Base-by-base conservation (phyloP, 2,888 invertebrate genomes). In the Tiliacea citrago region DNA sequence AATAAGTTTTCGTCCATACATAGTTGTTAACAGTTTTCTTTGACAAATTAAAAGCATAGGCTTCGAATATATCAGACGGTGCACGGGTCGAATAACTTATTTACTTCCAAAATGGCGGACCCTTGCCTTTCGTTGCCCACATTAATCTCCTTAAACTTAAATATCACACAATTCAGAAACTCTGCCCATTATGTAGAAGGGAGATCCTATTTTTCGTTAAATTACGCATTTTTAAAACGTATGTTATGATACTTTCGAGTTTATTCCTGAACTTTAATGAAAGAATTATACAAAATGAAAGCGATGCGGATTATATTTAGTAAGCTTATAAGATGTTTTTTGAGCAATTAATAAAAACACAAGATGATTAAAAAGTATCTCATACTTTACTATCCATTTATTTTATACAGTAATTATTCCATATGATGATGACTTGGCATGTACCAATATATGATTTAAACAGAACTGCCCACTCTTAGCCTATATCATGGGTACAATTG, bases 31-130 rank as follows among this genome's bases (percentile, higher is more conserved):
- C 47, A 73, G 49, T 58, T 70, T 76, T 29, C 39, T 81, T 47
- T 77, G 51, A 70, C 61, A 67, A 57, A 79, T 70, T 77, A 70
- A 75, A 53, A 79, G 51, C 61, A 35, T 74, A 53, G 63, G 49
- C 68, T 81, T 65, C 49, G 47, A 84, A 83, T 84, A 77, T 39
- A 81, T 81, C 68, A 81, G 53, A 53, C 39, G 12, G 16, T 35
- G 63, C 47, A 79, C 39, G 57, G 67, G 49, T 47, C 45, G 60
- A 79, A 82, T 85, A 83, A 82, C 73, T 75, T 85, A 71, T 57
- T n/a, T 71, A 69, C 55, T 80, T 49, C 9, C 39, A 71, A 81
- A 74, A 57, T 79, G 61, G 65, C 29, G 49, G 58, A 66, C 49
- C 75, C 47, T 85, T 73, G 72, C 35, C 61, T 69, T 61, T 55